A percentile compares a stretch with the other conserved stretches of the same genome.
phyloP scores from a whole-genome alignment of 2,113 vertebrate genomes.

The Condylura cristata region DNA sequence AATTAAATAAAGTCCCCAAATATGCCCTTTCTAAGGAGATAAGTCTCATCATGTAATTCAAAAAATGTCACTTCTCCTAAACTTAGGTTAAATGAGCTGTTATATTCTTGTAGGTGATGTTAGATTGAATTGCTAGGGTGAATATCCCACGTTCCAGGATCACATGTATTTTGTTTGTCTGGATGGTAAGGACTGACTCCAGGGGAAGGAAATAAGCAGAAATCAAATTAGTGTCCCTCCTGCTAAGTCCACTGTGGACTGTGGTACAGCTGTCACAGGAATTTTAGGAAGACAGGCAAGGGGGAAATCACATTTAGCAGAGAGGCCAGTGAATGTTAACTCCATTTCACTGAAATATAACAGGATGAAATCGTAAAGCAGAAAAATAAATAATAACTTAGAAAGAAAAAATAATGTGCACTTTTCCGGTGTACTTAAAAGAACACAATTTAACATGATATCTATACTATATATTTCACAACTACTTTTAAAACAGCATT shows the following conservation, averaged over 20 bases:
- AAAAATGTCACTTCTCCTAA: not conserved
- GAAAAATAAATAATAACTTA: not conserved
- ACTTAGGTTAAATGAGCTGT: not conserved
- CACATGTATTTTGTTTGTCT: not conserved
- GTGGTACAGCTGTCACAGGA: not conserved
- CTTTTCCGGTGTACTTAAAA: not conserved
- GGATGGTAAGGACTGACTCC: not conserved
- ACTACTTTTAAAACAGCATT: not conserved
- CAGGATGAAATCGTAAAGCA: constrained; percentile 13
- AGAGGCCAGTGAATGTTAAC: not conserved
- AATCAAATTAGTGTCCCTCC: not conserved
- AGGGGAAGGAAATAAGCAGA: constrained; percentile 2
- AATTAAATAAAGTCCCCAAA: not conserved
- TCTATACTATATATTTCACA: not conserved
- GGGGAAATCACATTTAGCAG: not conserved
- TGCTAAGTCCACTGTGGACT: not conserved
- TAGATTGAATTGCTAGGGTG: not conserved
- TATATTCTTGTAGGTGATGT: not conserved
- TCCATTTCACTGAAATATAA: not conserved
- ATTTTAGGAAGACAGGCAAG: not conserved
- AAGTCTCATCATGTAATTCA: not conserved
- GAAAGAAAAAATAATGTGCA: not conserved
- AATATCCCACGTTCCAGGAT: not conserved
- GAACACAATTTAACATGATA: not conserved
- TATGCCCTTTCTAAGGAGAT: not conserved